Base-by-base conservation (phyloP, 2,888 invertebrate species). In the Phrixothrix hirtus region DNA sequence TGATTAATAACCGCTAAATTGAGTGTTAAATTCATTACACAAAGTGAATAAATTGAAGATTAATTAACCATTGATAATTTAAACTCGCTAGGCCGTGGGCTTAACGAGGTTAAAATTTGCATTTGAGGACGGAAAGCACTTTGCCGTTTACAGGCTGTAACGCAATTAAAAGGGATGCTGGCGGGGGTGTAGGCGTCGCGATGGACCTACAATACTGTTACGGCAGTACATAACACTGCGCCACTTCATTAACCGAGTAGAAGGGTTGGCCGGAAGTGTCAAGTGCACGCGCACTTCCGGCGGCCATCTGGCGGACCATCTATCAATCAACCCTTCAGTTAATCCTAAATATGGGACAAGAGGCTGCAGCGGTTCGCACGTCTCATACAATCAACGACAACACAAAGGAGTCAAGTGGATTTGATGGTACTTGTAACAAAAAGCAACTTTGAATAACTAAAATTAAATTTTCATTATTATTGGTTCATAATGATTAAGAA, bases 1-100 rank as follows among this genome's bases (percentile, higher is more conserved):
- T 78, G 78, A 79, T 79, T 79, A 79, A 79, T 78, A 78, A 78
- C 77, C 78, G 75, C 77, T 76, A 78, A 79, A 80, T 80, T 79
- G 79, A 75, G 75, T 73, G 75, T 75, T 76, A 76, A 76, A 75
- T 76, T 75, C 73, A 75, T 76, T 75, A 76, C 70, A 75, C 73
- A 76, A 76, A 77, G 78, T 77, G 77, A 78, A 78, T 77, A 78
- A 78, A 78, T 77, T 77, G 77, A 76, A 77, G 76, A 77, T 78
- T 77, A 78, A 78, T 78, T 78, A 77, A 78, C 76, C 78, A 71
- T 72, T 71, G 76, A 77, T 77, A 76, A 77, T 77, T 76, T 77
- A 76, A 77, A 75, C 76, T 75, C 74, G 75, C 73, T 75, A 75
- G 73, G 74, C 76, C 75, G 73, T 73, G 69, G 66, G 71, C 73